Evolutionary conservation across 2,888 invertebrate species (phyloP), one percentile per base, ranked within the genome.

Genomic region (Metalampra italica): DNA sequence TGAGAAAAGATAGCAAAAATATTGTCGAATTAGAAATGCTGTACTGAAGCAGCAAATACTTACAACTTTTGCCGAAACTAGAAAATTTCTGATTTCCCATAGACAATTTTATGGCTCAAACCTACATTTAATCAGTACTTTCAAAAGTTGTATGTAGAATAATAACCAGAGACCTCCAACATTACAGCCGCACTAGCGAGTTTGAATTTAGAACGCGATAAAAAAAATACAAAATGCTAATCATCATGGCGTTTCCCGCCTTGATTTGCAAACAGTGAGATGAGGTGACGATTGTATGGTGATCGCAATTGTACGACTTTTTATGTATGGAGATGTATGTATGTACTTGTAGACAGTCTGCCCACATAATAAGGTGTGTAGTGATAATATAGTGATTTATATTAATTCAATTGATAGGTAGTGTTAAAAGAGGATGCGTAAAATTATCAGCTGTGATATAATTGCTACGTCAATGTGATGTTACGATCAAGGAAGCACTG

Each of bases 221-320:
- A 77, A 67, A 66, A 62, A 66, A 60, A 22, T 22, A 22, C 66
- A 53, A 73, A 68, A 71, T 78, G 77, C 75, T 82, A 83, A 83
- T 82, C 72, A 54, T 50, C 74, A 75, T 77, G 74, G 64, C 57
- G 70, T 59, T 59, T 59, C 60, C 66, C 67, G 66, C 69, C 75
- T 75, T 80, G 79, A 87, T 86, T 87, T 87, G 87, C 86, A 85
- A 83, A 84, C 85, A 82, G 82, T 72, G 73, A 64, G 71, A 22
- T 22, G 22, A 67, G 61, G 71, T 80, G 76, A 76, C 82, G 77
- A 85, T 87, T 87, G 86, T 87, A 87, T 87, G 85, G 64, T 83
- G 87, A 88, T 86, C 65, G 53, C 67, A 52, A 63, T 52, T 50
- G 50, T 50, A 45, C 51, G 49, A 13, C 29, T 22, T 46, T 40